Evolutionary conservation across 2,888 invertebrate genomes (phyloP).

Genomic region (Hemithea aestivaria): DNA sequence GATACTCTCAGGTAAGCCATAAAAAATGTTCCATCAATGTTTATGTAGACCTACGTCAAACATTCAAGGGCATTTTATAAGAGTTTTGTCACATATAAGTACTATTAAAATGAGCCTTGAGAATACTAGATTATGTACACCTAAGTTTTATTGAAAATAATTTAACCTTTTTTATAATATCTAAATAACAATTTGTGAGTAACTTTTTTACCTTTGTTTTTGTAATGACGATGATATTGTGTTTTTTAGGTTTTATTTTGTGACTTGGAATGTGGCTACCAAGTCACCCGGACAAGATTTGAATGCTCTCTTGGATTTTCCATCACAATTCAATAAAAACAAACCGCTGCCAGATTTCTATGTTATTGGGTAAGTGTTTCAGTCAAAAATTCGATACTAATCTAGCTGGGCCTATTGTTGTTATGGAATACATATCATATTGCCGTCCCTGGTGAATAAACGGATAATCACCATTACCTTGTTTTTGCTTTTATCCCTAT

Average conservation of each 20-base stretch:
- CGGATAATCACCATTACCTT: too few species aligned
- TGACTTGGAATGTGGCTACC: conserved; percentile 95
- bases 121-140: not conserved
- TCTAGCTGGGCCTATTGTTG: too few species aligned
- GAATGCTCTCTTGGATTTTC: conserved; percentile 83
- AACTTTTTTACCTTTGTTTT: too few species aligned
- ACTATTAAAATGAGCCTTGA: not conserved
- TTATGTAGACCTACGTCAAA: conserved; percentile 28
- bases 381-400: too few species aligned
- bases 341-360: conserved; percentile 88
- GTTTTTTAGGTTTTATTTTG: conserved; percentile 84
- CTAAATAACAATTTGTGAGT: too few species aligned
- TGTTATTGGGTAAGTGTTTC: conserved; percentile 85
- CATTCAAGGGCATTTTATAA: conserved; percentile 45
- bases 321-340: conserved; percentile 79
- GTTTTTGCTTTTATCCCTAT: too few species aligned
- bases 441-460: too few species aligned
- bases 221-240: too few species aligned
- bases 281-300: conserved; percentile 86
- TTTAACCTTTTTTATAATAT: too few species aligned
- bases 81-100: conserved; percentile 9
- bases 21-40: conserved; percentile 11
- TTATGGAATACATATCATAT: too few species aligned
- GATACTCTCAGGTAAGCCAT: conserved; percentile 50
- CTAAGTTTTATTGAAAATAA: too few species aligned